These are phyloP conservation scores for Vireo griseus DNA, from an alignment of 2,797 vertebrate genomes.

Conservation along the genomic window DNA sequence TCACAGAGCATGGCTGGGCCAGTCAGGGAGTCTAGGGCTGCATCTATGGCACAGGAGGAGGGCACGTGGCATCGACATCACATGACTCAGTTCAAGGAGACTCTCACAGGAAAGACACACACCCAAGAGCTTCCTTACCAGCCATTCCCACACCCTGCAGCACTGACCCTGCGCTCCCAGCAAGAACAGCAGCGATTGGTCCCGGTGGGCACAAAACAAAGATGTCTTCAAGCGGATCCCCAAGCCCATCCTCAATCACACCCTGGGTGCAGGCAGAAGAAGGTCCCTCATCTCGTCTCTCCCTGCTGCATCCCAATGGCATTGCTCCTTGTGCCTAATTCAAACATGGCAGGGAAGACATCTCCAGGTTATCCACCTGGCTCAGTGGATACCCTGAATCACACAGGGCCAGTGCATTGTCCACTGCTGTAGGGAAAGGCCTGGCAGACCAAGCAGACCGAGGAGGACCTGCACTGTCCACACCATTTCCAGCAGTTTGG, in stretches of 20 bases:
- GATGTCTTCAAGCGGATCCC: background rate
- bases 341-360: background rate
- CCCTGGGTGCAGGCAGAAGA: background rate
- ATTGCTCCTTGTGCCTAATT: background rate
- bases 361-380: background rate
- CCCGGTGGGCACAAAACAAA: fast-evolving
- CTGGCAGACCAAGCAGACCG: background rate
- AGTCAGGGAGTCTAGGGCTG: background rate
- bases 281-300: background rate
- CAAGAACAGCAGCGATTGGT: fast-evolving
- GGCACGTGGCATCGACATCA: fast-evolving
- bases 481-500: background rate
- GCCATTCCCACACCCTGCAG: background rate
- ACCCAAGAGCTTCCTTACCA: slow-evolving; percentile 32
- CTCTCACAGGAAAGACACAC: slow-evolving; percentile 54
- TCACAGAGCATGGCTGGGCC: fast-evolving
- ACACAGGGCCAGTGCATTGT: fast-evolving
- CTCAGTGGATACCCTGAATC: background rate
- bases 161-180: background rate
- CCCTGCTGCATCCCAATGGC: background rate
- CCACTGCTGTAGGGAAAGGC: background rate
- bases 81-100: slow-evolving; percentile 2
- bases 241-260: fast-evolving
- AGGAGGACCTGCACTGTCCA: background rate
- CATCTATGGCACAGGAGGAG: background rate